Evolutionary conservation across 92 coral and sea anemone species (phyloP).

Genomic region (Actinostola sp.): DNA sequence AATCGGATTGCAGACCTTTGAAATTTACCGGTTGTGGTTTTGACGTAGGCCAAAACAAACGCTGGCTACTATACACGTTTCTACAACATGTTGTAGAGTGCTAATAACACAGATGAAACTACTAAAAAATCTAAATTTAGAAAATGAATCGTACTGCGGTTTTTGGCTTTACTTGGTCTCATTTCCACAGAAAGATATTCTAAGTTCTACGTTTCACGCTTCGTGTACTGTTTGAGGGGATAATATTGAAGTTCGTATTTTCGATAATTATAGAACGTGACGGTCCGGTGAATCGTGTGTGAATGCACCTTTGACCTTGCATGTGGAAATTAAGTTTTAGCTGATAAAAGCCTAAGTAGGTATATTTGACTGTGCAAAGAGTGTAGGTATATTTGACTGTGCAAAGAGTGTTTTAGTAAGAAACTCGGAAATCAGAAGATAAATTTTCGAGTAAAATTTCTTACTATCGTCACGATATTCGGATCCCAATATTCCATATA

Average conservation of each 20-base stretch:
- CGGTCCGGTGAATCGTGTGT: slow-evolving; percentile 22
- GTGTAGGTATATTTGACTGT: too few relatives aligned
- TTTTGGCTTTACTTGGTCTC: too few relatives aligned
- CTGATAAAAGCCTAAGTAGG: too few relatives aligned
- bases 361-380: too few relatives aligned
- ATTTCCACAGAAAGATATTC: too few relatives aligned
- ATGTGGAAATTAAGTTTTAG: too few relatives aligned
- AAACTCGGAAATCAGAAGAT: too few relatives aligned
- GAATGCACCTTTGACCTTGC: not conserved
- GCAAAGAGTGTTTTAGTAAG: too few relatives aligned
- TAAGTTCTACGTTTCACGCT: too few relatives aligned
- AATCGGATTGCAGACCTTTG: slow-evolving; percentile 1
- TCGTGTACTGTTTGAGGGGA: not conserved
- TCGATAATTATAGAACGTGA: slow-evolving; percentile 21
- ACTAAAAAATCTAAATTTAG: not conserved
- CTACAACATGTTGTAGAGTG: slow-evolving; percentile 24
- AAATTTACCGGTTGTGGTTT: slow-evolving; percentile 29
- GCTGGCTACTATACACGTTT: slow-evolving; percentile 6
- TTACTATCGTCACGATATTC: too few relatives aligned
- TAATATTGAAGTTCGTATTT: not conserved
- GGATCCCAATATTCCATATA: too few relatives aligned
- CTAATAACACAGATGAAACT: slow-evolving; percentile 8
- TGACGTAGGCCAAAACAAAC: slow-evolving; percentile 11
- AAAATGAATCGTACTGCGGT: not conserved
- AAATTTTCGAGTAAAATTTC: too few relatives aligned